phyloP scores from a whole-genome alignment of 2,113 vertebrate genomes.

The Barbus barbus region DNA sequence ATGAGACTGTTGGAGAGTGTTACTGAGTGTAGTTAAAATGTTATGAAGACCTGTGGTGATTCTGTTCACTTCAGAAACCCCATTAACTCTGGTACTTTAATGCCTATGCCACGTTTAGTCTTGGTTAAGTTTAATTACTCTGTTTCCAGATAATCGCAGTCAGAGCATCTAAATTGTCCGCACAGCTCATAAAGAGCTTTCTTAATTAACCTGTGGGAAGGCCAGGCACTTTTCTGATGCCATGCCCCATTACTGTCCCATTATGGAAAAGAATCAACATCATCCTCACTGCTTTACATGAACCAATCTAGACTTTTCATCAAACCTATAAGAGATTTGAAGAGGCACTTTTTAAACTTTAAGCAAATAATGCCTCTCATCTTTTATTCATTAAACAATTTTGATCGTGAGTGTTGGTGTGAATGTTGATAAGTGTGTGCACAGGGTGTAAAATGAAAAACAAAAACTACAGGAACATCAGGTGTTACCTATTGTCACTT shows the following conservation, averaged over 20 bases:
- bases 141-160: constrained; percentile 32
- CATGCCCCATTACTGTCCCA: constrained; percentile 34
- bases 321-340: background rate
- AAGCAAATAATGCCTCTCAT: background rate
- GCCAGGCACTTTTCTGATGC: constrained; percentile 31
- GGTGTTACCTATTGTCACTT: constrained; percentile 93
- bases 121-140: constrained; percentile 48
- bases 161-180: constrained; percentile 39
- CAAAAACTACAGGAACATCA: constrained; percentile 33
- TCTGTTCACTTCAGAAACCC: constrained; percentile 19
- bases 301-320: background rate
- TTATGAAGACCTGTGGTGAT: background rate
- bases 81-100: constrained; percentile 42
- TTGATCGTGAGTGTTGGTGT: background rate
- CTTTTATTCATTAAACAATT: constrained; percentile 7
- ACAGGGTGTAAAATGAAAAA: background rate
- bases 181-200: constrained; percentile 47
- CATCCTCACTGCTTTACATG: constrained; percentile 12
- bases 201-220: constrained; percentile 47
- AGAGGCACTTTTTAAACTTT: background rate
- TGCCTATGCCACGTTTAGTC: constrained; percentile 37
- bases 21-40: constrained; percentile 26
- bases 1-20: background rate
- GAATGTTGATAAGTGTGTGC: constrained; percentile 1
- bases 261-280: constrained; percentile 37